phyloP scores from a whole-genome alignment of 2,888 invertebrate genomes.

The Timema cristinae region DNA sequence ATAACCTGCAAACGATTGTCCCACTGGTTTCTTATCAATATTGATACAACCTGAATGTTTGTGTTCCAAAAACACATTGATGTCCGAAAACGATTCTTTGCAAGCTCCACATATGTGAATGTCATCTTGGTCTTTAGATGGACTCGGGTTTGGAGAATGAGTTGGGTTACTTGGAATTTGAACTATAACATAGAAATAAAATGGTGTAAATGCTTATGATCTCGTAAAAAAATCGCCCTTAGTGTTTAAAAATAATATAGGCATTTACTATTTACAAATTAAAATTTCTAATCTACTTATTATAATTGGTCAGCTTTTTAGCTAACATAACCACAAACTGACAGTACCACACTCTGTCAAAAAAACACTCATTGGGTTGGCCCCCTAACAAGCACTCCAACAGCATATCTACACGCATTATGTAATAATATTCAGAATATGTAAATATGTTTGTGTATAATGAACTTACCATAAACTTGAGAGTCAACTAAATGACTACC shows the following conservation, averaged over 20 bases:
- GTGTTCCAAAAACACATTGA: slow-evolving; percentile 34
- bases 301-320: too few relatives aligned
- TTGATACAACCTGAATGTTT: slow-evolving; percentile 27
- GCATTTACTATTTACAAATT: too few relatives aligned
- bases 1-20: slow-evolving; percentile 16
- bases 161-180: too few relatives aligned
- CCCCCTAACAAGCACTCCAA: slow-evolving; percentile 29
- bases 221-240: too few relatives aligned
- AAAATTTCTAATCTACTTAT: too few relatives aligned
- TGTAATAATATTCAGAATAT: not conserved
- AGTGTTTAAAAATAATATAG: too few relatives aligned
- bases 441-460: slow-evolving; percentile 7
- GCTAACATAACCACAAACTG: too few relatives aligned
- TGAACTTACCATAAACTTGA: slow-evolving; percentile 28
- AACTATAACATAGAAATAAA: too few relatives aligned
- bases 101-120: slow-evolving; percentile 37
- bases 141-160: too few relatives aligned
- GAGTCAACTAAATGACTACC: slow-evolving; percentile 25
- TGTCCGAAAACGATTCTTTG: slow-evolving; percentile 33
- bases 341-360: too few relatives aligned
- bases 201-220: too few relatives aligned
- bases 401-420: not conserved
- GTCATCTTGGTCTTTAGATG: slow-evolving; percentile 26
- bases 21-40: slow-evolving; percentile 5
- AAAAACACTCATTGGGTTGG: slow-evolving; percentile 11